Percentiles rank a stretch among this genome's conserved stretches.
phyloP scores from a whole-genome alignment of 2,888 invertebrate species.

The Agrenia bidenticulata region DNA sequence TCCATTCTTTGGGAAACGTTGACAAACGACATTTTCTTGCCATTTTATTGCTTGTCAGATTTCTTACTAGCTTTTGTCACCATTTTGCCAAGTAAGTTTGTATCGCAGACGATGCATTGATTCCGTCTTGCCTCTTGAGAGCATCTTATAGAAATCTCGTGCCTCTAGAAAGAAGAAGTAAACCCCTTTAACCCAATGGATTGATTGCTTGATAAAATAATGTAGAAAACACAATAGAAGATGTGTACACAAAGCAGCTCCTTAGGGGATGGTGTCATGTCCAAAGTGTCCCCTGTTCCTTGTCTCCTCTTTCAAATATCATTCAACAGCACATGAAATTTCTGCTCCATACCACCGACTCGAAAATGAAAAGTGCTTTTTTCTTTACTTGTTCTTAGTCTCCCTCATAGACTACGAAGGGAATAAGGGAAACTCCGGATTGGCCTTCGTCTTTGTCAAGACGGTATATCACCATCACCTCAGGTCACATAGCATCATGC shows the following conservation, averaged over 20 bases:
- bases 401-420: too few relatives aligned
- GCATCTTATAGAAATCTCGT: background rate
- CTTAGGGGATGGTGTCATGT: conserved; percentile 12
- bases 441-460: too few relatives aligned
- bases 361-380: too few relatives aligned
- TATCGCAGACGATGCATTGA: background rate
- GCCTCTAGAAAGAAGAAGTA: background rate
- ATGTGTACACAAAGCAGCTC: conserved; percentile 3
- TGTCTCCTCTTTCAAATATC: conserved; percentile 1
- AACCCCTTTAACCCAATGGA: conserved; percentile 4
- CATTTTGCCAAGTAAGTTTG: background rate
- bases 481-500: too few relatives aligned
- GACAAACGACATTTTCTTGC: conserved; percentile 28
- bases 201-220: conserved; percentile 17
- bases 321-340: too few relatives aligned
- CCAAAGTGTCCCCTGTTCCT: background rate
- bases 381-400: too few relatives aligned
- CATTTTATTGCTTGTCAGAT: conserved; percentile 30
- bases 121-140: conserved; percentile 1
- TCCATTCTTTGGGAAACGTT: conserved; percentile 24
- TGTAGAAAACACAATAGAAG: conserved; percentile 1
- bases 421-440: too few relatives aligned
- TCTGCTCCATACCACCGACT: too few relatives aligned
- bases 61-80: conserved; percentile 18
- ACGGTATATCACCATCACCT: too few relatives aligned